Conservation (phyloP, 1,140 invertebrate species). For the Drosophila pseudoananassae region DNA sequence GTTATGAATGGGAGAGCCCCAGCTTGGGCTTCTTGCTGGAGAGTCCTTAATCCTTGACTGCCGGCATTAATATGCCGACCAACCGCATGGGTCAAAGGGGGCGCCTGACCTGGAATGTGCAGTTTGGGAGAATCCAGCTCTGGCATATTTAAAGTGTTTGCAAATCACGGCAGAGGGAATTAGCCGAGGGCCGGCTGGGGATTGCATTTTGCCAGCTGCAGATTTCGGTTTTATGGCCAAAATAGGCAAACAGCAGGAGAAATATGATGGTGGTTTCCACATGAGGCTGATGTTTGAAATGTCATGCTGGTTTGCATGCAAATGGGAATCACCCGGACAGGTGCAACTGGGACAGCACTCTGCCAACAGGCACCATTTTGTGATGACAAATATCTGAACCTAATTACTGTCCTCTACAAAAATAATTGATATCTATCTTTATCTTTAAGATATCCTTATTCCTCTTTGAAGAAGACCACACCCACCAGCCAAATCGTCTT, state of each 20-base stretch:
- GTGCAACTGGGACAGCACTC: not conserved
- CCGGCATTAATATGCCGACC: slow-evolving; percentile 14
- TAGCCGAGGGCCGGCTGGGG: not conserved
- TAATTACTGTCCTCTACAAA: not conserved
- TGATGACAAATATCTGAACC: not conserved
- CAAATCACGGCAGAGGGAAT: slow-evolving; percentile 41
- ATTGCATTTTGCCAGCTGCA: slow-evolving; percentile 31
- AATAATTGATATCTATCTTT: no score
- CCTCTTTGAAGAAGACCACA: not conserved
- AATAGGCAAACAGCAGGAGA: slow-evolving; percentile 36
- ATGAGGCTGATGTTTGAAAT: slow-evolving; percentile 10
- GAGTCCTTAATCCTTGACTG: slow-evolving; percentile 33
- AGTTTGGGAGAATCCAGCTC: not conserved
- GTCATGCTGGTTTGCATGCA: slow-evolving; percentile 13
- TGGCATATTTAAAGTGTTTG: slow-evolving; percentile 43
- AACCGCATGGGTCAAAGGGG: slow-evolving; percentile 14
- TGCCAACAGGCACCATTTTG: not conserved
- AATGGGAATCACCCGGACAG: slow-evolving; percentile 3
- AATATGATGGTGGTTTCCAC: not conserved
- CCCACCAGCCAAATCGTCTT: not conserved
- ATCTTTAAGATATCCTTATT: not conserved
- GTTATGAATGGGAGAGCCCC: slow-evolving; percentile 23
- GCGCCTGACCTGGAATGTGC: not conserved
- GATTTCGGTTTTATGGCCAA: slow-evolving; percentile 14
- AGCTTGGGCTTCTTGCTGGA: not conserved